Percentiles rank a stretch among this genome's conserved stretches.
Conservation (phyloP, 2,888 invertebrate genomes). For the Perizoma affinitatum region DNA sequence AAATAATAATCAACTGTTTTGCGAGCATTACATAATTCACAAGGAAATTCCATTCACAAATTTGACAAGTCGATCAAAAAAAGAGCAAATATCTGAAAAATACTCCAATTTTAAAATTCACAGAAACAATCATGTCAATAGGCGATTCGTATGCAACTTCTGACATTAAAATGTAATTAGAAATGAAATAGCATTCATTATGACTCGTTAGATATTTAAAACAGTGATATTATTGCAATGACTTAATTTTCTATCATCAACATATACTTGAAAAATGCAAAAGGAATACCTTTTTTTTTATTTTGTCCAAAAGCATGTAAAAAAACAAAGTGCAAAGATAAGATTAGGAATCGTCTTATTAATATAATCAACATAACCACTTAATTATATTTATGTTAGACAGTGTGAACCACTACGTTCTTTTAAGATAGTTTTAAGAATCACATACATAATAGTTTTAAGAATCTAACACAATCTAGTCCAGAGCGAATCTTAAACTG, state of each 20-base stretch:
- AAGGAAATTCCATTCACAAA: conserved; percentile 63
- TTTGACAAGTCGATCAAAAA: conserved; percentile 45
- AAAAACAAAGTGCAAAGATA: not conserved
- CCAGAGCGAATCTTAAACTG: too few relatives aligned
- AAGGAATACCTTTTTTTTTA: conserved; percentile 1
- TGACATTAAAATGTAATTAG: conserved; percentile 66
- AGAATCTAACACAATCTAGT: too few relatives aligned
- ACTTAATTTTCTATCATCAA: conserved; percentile 49
- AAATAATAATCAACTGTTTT: conserved; percentile 26
- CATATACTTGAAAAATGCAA: conserved; percentile 17
- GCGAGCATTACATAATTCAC: conserved; percentile 41
- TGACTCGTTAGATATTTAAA: conserved; percentile 79
- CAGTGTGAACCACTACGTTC: too few relatives aligned
- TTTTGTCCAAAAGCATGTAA: conserved; percentile 1
- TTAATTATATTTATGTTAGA: too few relatives aligned
- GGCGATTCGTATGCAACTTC: conserved; percentile 76
- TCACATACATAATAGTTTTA: too few relatives aligned
- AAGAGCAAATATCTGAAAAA: conserved; percentile 47
- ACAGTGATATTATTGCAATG: conserved; percentile 57
- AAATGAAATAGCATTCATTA: conserved; percentile 76
- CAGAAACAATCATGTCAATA: conserved; percentile 66
- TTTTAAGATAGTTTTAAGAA: too few relatives aligned
- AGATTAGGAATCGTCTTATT: not conserved
- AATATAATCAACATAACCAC: not conserved
- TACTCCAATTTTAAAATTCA: conserved; percentile 42